These are phyloP conservation scores for Alloplasta piceator DNA, from an alignment of 2,888 invertebrate species.

Conservation along the genomic window DNA sequence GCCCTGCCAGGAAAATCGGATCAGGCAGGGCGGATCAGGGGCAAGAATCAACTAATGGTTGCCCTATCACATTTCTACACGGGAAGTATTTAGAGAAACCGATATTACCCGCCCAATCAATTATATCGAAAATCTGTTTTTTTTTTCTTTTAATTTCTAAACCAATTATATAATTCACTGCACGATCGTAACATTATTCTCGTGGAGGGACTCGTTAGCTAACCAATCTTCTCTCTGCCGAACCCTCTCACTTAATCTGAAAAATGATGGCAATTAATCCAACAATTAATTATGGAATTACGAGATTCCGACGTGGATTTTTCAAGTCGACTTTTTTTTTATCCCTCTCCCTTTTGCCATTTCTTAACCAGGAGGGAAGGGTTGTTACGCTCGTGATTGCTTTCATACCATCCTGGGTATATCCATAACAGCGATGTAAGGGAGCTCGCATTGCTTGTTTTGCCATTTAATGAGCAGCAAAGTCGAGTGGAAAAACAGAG, in stretches of 20 bases:
- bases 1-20: no score
- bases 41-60: no score
- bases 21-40: no score
- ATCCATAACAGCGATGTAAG: neutral
- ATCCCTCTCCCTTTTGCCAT: neutral
- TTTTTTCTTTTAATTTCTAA: neutral
- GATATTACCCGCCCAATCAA: conserved; percentile 14
- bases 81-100: neutral
- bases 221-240: neutral
- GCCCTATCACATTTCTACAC: no score
- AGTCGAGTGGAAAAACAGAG: neutral
- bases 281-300: conserved; percentile 56
- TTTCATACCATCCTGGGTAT: neutral
- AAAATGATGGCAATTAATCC: conserved; percentile 56
- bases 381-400: conserved; percentile 28
- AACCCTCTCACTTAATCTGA: conserved; percentile 39
- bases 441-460: conserved; percentile 2
- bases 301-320: conserved; percentile 41
- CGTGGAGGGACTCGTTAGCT: conserved; percentile 20
- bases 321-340: conserved; percentile 5
- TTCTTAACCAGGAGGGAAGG: neutral
- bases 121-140: conserved; percentile 17
- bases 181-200: conserved; percentile 50
- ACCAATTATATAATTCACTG: conserved; percentile 46
- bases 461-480: neutral